Evolutionary conservation across 1,140 invertebrate genomes (phyloP), one percentile per base, ranked within the genome.

Genomic region (Pogonus chalceus): DNA sequence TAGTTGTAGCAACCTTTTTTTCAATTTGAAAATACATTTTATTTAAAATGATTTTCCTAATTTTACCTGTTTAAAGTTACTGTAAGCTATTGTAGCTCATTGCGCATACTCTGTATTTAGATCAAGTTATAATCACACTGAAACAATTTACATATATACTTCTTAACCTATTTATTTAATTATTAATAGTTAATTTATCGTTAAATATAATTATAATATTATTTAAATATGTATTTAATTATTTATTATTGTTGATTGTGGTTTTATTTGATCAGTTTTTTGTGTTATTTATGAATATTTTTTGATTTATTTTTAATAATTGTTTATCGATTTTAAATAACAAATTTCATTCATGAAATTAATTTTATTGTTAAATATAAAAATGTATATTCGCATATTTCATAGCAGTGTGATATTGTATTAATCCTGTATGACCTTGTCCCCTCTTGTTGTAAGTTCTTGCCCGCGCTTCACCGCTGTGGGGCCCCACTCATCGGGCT

Each of bases 381-480:
- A 43, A 43, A 7, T 43, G 37, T 16, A 18, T 16, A 18, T 43
- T 43, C 18, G 9, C 37, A 12, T 18, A 18, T 9, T 43, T 43
- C 9, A 18, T 43, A 43, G 26, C 18, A 43, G 37, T 43, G 37
- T 43, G 7, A 16, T 31, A 4, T 31, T 14, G 26, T 31, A 14
- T 43, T 43, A 43, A 43, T 43, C 37, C 37, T 12, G 9, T 43
- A 18, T 43, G 37, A 43, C 37, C 37, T 43, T 43, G 37, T 43
- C 37, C 37, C 37, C 37, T 43, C 37, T 31, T 31, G 37, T 7
- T 43, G 37, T 18, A 4, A 16, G 7, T 7, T 43, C 3, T 43
- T 18, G 7, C 37, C 14, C 26, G 26, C 26, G 4, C 26, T 14
- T 4, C 18, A 18, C 37, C 37, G 37, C 37, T 43, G 18, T 3